These are phyloP conservation scores for Thinocorus orbignyianus DNA, from an alignment of 2,113 vertebrate species.

Conservation along the genomic window DNA sequence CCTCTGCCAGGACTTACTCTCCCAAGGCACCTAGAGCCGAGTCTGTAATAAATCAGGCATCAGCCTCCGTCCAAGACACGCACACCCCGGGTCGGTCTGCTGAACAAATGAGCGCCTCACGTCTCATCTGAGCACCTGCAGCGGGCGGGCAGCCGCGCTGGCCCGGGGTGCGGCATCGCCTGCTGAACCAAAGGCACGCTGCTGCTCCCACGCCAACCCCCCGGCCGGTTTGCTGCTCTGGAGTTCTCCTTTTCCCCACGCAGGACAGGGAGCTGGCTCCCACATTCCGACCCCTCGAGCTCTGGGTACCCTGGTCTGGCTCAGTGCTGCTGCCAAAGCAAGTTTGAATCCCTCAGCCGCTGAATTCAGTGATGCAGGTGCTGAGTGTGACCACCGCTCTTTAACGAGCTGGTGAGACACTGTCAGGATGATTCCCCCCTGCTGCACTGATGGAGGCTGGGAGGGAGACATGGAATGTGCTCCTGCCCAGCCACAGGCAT, in stretches of 20 bases:
- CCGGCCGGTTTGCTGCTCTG: neutral
- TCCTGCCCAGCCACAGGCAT: neutral
- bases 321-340: neutral
- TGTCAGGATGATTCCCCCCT: neutral
- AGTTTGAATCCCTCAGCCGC: neutral
- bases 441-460: accelerated
- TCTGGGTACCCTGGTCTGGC: neutral
- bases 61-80: conserved; percentile 38
- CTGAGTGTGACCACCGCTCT: neutral
- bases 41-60: conserved; percentile 38
- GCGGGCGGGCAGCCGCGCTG: neutral
- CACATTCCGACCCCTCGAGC: neutral
- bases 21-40: neutral
- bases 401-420: neutral
- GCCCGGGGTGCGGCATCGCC: accelerated
- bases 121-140: conserved; percentile 34
- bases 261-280: neutral
- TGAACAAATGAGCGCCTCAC: neutral
- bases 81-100: neutral
- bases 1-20: conserved; percentile 41
- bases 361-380: neutral
- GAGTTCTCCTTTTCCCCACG: neutral
- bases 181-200: neutral
- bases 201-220: neutral
- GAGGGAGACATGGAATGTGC: neutral